phyloP scores from a whole-genome alignment of 2,888 invertebrate species.

The Mesopsocus fuscifrons region DNA sequence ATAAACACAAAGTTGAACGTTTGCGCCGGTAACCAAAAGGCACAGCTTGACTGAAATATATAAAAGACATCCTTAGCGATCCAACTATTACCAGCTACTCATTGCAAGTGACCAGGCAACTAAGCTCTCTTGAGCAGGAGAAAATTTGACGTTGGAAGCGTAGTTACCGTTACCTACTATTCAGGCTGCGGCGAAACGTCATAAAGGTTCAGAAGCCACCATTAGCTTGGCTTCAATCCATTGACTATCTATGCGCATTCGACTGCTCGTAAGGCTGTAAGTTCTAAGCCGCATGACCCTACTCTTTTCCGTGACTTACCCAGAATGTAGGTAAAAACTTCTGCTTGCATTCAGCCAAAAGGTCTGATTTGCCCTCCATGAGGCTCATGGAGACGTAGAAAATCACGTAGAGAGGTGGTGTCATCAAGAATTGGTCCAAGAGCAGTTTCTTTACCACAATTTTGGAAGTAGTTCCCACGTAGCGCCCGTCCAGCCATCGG shows the following conservation, averaged over 20 bases:
- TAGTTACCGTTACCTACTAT: too few relatives aligned
- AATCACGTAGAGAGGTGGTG: constrained; percentile 45
- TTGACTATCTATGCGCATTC: too few relatives aligned
- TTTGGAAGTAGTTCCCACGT: constrained; percentile 41
- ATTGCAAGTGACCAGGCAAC: not conserved
- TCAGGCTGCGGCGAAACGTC: too few relatives aligned
- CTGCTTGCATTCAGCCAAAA: constrained; percentile 46
- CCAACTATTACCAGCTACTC: not conserved
- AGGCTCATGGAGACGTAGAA: constrained; percentile 56
- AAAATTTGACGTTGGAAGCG: too few relatives aligned
- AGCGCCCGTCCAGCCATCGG: constrained; percentile 50
- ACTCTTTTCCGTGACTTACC: too few relatives aligned
- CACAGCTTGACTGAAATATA: constrained; percentile 45
- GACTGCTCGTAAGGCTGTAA: too few relatives aligned
- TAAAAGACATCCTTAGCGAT: too few relatives aligned
- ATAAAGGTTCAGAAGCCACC: too few relatives aligned
- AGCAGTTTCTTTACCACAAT: constrained; percentile 47
- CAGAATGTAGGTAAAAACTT: constrained; percentile 48
- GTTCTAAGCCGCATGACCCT: too few relatives aligned
- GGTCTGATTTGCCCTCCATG: constrained; percentile 48
- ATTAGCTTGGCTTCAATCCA: too few relatives aligned
- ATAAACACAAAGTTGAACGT: constrained; percentile 55
- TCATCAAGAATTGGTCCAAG: constrained; percentile 56
- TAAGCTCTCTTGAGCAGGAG: too few relatives aligned
- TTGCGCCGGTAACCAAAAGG: constrained; percentile 71